These are phyloP conservation scores for Venusia cambrica DNA, from an alignment of 2,888 invertebrate species.

Conservation along the genomic window DNA sequence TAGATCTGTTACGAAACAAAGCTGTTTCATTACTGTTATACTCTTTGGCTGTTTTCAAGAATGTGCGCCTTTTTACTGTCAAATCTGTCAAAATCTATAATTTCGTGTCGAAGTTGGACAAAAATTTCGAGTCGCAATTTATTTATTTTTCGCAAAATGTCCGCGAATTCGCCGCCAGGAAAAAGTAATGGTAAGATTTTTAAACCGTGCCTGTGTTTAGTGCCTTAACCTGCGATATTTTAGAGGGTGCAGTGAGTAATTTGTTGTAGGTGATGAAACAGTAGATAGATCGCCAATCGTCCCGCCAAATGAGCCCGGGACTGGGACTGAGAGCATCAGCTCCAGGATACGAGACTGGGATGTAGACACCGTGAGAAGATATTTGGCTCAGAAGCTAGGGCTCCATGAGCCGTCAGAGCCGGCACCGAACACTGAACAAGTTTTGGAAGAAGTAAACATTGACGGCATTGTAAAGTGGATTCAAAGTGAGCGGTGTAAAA, in stretches of 20 bases:
- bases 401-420: constrained; percentile 72
- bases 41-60: no score
- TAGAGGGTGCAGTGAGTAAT: constrained; percentile 2
- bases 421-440: constrained; percentile 53
- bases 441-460: constrained; percentile 86
- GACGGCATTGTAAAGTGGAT: constrained; percentile 91
- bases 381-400: constrained; percentile 84
- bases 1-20: constrained; percentile 13
- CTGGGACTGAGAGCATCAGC: constrained; percentile 49
- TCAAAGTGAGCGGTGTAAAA: constrained; percentile 87
- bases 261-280: constrained; percentile 49
- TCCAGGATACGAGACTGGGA: constrained; percentile 69
- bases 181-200: constrained; percentile 61
- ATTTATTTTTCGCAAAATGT: constrained; percentile 64
- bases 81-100: constrained; percentile 59
- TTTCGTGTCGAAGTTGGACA: constrained; percentile 58
- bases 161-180: constrained; percentile 70
- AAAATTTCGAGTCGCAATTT: constrained; percentile 66
- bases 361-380: constrained; percentile 84
- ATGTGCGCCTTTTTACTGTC: constrained; percentile 51
- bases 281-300: constrained; percentile 43
- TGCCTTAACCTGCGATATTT: constrained; percentile 9
- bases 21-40: no score
- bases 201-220: constrained; percentile 1
- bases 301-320: constrained; percentile 59